Percentiles rank a stretch among this genome's conserved stretches.
Conservation (phyloP, 2,113 vertebrate species). For the Cygnus atratus region DNA sequence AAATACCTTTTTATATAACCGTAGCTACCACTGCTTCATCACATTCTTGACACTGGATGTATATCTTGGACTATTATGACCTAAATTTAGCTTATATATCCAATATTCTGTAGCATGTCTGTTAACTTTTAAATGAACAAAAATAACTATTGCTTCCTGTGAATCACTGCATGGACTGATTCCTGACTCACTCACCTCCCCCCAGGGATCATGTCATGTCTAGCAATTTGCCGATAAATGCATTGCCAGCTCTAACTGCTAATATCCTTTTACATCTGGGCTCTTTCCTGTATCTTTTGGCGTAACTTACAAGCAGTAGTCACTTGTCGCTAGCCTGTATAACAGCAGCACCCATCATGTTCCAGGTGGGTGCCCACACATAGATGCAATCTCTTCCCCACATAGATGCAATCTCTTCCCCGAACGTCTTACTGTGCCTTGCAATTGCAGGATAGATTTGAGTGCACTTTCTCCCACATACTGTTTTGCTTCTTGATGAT, state of each 20-base stretch:
- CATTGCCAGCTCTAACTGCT: neutral
- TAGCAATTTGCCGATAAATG: slow-evolving; percentile 4
- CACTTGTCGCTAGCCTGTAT: neutral
- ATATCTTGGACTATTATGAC: neutral
- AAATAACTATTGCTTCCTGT: slow-evolving; percentile 46
- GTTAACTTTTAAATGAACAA: slow-evolving; percentile 25
- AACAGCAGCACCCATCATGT: slow-evolving; percentile 22
- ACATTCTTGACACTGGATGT: neutral
- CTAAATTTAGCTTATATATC: neutral
- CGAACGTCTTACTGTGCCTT: neutral
- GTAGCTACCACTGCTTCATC: neutral
- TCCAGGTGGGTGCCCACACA: slow-evolving; percentile 45
- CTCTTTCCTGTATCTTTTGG: slow-evolving; percentile 3
- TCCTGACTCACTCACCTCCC: neutral
- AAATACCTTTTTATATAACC: neutral
- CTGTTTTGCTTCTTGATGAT: slow-evolving; percentile 58
- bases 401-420: neutral
- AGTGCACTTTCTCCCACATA: slow-evolving; percentile 52
- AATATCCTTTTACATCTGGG: neutral
- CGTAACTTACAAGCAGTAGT: slow-evolving; percentile 21
- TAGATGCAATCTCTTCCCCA: slow-evolving; percentile 4
- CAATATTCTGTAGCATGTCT: neutral
- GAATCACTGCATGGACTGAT: slow-evolving; percentile 20
- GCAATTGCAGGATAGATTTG: neutral
- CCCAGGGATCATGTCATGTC: neutral